Evolutionary conservation across 2,797 vertebrate genomes (phyloP), one percentile per base, ranked within the genome.

Genomic region (Poecilia velifera): DNA sequence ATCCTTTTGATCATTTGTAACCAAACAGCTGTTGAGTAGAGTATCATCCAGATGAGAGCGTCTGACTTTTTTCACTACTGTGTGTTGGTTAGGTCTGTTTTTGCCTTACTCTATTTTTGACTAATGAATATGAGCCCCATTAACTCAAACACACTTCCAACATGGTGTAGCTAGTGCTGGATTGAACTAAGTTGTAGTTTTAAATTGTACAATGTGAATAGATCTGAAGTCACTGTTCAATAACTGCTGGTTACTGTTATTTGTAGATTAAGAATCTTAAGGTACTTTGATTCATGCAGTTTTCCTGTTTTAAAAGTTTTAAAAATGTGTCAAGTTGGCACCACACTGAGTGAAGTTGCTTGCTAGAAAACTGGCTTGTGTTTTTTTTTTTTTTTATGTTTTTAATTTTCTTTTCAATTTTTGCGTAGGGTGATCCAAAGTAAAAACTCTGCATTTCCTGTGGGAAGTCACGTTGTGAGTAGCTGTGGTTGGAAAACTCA

Each of bases 401-500:
- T 31, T 3, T 75, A 25, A 12, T 1, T 59, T 31, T 6, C 2
- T 7, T 28, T 34, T 59, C 31, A 3, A 59, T 59, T 55, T 71
- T 82, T 71, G 0, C 83, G 3, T 78, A 99, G 98, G 89, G 92
- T 97, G 86, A 79, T 97, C 80, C 96, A 97, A 92, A 99, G 97
- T 89, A 97, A 96, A 51, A 97, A 97, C 83, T 62, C 96, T 41
- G 85, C 84, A 0, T 98, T 97, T 59, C 92, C 94, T 0, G 93
- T 90, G 34, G 97, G 97, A 7, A 75, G 88, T 34, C 92, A 96
- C 45, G 97, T 96, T 0, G 41, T 97, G 46, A 81, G 90, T 16
- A 0, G 0, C 1, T 75, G 84, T 0, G 97, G 98, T 73, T 99
- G 98, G 98, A 97, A 94, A 81, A 97, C 94, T 3, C 97, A 97